Evolutionary conservation across 2,113 vertebrate species (phyloP).

Genomic region (Crocuta crocuta): DNA sequence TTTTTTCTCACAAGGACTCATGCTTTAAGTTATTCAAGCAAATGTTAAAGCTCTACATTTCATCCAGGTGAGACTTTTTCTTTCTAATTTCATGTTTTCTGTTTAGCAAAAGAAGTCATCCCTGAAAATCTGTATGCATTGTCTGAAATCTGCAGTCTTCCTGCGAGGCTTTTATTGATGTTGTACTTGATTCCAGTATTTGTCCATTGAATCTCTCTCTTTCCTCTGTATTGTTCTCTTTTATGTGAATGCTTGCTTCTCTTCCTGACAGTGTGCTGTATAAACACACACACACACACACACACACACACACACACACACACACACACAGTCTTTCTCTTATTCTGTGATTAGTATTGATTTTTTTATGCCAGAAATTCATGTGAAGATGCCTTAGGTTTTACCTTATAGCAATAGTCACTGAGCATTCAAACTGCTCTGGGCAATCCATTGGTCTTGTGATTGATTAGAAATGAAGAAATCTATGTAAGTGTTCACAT

Average conservation of each 20-base stretch:
- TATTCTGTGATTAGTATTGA: not conserved
- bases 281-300: not conserved
- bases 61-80: not conserved
- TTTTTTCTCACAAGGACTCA: not conserved
- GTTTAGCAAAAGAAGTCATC: not conserved
- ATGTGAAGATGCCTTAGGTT: conserved; percentile 7
- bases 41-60: not conserved
- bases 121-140: not conserved
- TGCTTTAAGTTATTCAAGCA: not conserved
- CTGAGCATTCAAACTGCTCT: not conserved
- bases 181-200: not conserved
- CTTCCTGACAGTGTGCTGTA: not conserved
- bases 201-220: not conserved
- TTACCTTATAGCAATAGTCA: not conserved
- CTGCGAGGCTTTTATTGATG: not conserved
- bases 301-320: not conserved
- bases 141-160: not conserved
- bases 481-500: not conserved
- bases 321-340: too few species aligned
- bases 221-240: not conserved
- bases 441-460: not conserved
- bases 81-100: not conserved
- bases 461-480: not conserved
- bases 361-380: not conserved
- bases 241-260: not conserved